Evolutionary conservation across 1,140 invertebrate genomes (phyloP).

Genomic region (Rhagoletis zephyria): DNA sequence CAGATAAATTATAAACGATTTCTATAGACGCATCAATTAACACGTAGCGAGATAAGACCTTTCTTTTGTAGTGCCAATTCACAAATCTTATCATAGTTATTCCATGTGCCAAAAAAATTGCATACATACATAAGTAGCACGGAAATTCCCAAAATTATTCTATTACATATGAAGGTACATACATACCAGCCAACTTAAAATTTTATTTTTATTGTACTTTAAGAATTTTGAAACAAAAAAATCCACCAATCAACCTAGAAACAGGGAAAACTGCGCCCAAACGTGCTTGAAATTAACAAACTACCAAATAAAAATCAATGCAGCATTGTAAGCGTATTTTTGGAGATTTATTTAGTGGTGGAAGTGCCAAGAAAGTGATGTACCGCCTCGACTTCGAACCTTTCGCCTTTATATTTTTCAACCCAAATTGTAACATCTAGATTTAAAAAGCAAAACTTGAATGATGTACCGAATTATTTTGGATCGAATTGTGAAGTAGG

Average conservation of each 20-base stretch:
- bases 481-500: no score
- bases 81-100: no score
- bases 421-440: no score
- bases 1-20: no score
- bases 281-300: neutral
- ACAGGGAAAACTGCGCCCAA: neutral
- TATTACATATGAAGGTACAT: no score
- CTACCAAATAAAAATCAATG: neutral
- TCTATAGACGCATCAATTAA: neutral
- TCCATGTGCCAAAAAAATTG: no score
- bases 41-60: constrained; percentile 4
- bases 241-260: neutral
- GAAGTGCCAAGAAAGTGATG: neutral
- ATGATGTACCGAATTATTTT: no score
- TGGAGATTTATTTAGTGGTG: neutral
- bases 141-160: no score
- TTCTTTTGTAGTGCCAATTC: no score
- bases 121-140: no score
- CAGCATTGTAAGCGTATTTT: neutral
- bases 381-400: neutral
- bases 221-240: neutral
- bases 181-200: neutral
- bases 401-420: no score
- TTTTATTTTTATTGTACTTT: neutral
- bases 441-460: no score